phyloP scores from a whole-genome alignment of 2,113 vertebrate species.

The Guaruba guarouba region DNA sequence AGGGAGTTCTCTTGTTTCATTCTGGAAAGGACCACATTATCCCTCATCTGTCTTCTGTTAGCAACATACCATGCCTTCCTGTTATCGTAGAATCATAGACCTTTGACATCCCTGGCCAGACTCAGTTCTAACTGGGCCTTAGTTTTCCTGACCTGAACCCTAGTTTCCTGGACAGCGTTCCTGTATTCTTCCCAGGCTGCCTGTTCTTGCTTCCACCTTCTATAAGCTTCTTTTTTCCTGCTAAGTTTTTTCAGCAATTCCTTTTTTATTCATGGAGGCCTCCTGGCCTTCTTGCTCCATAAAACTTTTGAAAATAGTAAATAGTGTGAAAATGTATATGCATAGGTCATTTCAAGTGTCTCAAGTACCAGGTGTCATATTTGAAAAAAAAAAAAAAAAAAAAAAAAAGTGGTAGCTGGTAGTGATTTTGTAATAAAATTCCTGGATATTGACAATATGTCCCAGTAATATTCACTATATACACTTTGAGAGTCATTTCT shows the following conservation, averaged over 20 bases:
- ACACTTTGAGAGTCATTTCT: conserved; percentile 33
- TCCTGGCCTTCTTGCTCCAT: background rate
- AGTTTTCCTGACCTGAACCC: background rate
- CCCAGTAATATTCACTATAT: background rate
- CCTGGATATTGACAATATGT: conserved; percentile 46
- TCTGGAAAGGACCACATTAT: background rate
- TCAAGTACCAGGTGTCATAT: background rate
- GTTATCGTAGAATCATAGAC: background rate
- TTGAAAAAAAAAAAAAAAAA: background rate
- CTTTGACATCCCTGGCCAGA: background rate
- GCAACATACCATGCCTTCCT: background rate
- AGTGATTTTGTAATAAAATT: conserved; percentile 47
- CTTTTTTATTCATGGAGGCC: background rate
- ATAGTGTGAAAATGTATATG: background rate
- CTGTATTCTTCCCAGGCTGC: background rate
- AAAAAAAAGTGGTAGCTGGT: background rate
- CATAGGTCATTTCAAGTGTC: background rate
- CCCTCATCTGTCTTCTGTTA: background rate
- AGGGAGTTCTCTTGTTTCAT: background rate
- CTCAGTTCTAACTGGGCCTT: background rate
- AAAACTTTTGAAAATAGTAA: background rate
- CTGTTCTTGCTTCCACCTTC: background rate
- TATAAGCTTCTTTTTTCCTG: background rate
- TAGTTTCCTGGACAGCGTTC: background rate
- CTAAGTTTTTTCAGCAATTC: background rate